These are phyloP conservation scores for Tyrannus savana DNA, from an alignment of 2,113 vertebrate genomes.

Conservation along the genomic window DNA sequence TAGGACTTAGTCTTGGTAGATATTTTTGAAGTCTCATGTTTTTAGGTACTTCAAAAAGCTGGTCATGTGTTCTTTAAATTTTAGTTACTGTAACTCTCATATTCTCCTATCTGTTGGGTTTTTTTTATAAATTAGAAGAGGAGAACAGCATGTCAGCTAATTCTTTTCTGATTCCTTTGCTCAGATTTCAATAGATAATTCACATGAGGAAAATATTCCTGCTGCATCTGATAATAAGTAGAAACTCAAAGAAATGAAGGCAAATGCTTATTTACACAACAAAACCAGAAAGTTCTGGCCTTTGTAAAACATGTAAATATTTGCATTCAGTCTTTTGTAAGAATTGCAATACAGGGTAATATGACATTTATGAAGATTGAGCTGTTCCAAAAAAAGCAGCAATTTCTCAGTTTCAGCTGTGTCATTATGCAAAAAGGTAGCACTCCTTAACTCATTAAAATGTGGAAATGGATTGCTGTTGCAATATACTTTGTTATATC, in stretches of 20 bases:
- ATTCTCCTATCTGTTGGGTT: background rate
- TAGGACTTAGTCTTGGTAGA: background rate
- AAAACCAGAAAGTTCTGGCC: background rate
- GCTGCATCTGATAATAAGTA: background rate
- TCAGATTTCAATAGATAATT: slow-evolving; percentile 14
- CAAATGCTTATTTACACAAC: slow-evolving; percentile 26
- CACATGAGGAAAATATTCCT: background rate
- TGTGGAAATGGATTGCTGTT: background rate
- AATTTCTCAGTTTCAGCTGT: background rate
- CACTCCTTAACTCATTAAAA: background rate
- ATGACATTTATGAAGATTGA: background rate
- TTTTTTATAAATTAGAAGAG: background rate
- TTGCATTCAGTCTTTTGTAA: slow-evolving; percentile 12
- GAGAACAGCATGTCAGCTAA: background rate
- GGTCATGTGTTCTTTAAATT: background rate
- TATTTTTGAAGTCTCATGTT: background rate
- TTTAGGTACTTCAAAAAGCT: background rate
- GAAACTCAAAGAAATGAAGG: background rate
- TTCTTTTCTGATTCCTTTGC: slow-evolving; percentile 33
- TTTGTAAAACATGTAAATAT: slow-evolving; percentile 37
- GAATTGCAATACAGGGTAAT: background rate
- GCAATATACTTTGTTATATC: background rate
- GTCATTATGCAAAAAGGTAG: background rate
- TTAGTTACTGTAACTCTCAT: background rate
- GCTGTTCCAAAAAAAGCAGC: background rate